Evolutionary conservation across 2,113 vertebrate species (phyloP).

Genomic region (Dinomys branickii): DNA sequence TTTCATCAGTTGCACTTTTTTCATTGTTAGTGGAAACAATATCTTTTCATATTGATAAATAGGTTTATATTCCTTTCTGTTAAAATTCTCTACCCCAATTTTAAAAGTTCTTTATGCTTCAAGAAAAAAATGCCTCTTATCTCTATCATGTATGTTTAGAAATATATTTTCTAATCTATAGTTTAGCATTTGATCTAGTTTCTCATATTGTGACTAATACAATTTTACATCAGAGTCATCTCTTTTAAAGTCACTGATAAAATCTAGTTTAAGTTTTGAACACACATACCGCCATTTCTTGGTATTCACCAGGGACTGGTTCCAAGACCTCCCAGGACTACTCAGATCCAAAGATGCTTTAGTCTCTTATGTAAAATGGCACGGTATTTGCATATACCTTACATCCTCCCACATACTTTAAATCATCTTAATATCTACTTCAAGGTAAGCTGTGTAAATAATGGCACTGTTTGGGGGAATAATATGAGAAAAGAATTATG

Average conservation of each 20-base stretch:
- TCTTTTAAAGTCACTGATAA: conserved; percentile 37
- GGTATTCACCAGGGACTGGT: background rate
- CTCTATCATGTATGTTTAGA: conserved; percentile 7
- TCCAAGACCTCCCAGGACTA: background rate
- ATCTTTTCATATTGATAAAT: conserved; percentile 29
- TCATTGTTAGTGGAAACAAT: background rate
- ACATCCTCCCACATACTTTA: background rate
- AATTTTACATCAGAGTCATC: conserved; percentile 5
- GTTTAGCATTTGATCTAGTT: conserved; percentile 39
- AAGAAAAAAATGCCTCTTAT: background rate
- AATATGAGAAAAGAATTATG: background rate
- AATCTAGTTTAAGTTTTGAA: conserved; percentile 54
- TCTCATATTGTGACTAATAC: background rate
- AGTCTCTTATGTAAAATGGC: background rate
- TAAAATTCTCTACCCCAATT: conserved; percentile 46
- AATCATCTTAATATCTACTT: background rate
- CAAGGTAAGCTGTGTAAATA: background rate
- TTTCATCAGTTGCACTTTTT: conserved; percentile 5
- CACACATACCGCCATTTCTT: background rate
- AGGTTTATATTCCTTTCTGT: conserved; percentile 50
- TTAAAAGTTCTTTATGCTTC: conserved; percentile 36
- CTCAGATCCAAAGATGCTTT: background rate
- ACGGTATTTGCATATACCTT: background rate
- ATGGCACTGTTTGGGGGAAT: background rate
- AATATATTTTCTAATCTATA: background rate